Base-by-base conservation (phyloP, 2,797 vertebrate species). In the Neosilurus hyrtlii region DNA sequence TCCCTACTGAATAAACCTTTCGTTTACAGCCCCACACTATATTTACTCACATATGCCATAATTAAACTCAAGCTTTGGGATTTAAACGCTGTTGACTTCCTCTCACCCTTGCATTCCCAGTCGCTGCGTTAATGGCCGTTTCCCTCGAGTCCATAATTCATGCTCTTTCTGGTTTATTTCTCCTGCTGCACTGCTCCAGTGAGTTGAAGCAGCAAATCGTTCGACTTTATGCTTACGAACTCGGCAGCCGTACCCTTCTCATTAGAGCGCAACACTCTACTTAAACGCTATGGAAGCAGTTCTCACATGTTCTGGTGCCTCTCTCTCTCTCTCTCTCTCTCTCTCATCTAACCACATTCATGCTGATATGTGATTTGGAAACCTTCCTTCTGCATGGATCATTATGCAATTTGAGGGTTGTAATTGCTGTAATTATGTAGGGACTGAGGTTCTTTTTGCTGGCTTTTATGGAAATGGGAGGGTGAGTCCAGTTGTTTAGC, bases 341-440 rank as follows among this genome's bases (percentile, higher is more conserved):
- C 65, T 80, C 51, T 70, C 61, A 59, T 68, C 49, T 63, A 82
- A 86, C 82, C 77, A 66, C 78, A 73, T 86, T 83, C 76, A 76
- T 81, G 75, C 68, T 82, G 57, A 85, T 82, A 82, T 79, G 75
- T 83, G 54, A 84, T 87, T 86, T 84, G 80, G 67, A 83, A 87
- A 85, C 75, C 82, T 87, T 88, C 86, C 73, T 79, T 79, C 86
- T 84, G 84, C 86, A 88, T 87, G 84, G 82, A 80, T 87, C 82
- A 86, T 88, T 88, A 88, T 88, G 87, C 83, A 86, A 86, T 88
- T 88, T 86, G 86, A 85, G 82, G 80, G 37, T 81, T 84, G 87
- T 89, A 88, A 89, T 89, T 87, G 84, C 86, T 82, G 72, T 86
- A 87, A 89, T 89, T 89, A 88, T 84, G 82, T 83, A 73, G 79